phyloP scores from a whole-genome alignment of 2,888 invertebrate species.

The Plagiodera versicolora region DNA sequence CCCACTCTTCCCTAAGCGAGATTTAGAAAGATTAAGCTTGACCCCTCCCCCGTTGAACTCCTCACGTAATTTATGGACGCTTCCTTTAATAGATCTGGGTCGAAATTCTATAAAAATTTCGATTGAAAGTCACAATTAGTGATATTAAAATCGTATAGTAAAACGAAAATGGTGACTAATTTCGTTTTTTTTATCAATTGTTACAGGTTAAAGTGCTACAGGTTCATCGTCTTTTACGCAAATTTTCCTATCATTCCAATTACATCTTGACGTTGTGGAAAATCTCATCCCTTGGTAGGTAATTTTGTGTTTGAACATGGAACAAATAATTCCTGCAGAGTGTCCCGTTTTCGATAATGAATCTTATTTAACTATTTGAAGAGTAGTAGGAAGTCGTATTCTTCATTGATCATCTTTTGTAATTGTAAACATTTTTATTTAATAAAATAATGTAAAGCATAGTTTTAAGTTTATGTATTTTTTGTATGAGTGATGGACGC shows the following conservation, averaged over 20 bases:
- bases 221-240: constrained; percentile 27
- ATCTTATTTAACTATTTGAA: constrained; percentile 23
- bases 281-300: constrained; percentile 33
- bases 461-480: constrained; percentile 44
- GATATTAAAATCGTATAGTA: too few relatives aligned
- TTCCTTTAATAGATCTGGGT: too few relatives aligned
- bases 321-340: constrained; percentile 23
- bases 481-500: constrained; percentile 45
- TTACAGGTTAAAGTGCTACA: constrained; percentile 26
- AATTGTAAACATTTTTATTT: constrained; percentile 41
- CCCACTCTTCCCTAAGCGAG: too few relatives aligned
- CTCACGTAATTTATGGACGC: too few relatives aligned
- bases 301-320: constrained; percentile 33
- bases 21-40: too few relatives aligned
- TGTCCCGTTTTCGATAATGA: constrained; percentile 30
- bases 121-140: too few relatives aligned
- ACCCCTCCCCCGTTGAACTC: too few relatives aligned
- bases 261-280: constrained; percentile 32
- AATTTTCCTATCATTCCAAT: constrained; percentile 39
- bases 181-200: constrained; percentile 10
- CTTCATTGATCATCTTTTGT: constrained; percentile 35
- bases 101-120: too few relatives aligned
- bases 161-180: too few relatives aligned
- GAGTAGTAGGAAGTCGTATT: neutral
- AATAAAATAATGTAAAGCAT: constrained; percentile 37